Evolutionary conservation across 2,113 vertebrate species (phyloP), one percentile per base, ranked within the genome.

Genomic region (Echinops telfairi): DNA sequence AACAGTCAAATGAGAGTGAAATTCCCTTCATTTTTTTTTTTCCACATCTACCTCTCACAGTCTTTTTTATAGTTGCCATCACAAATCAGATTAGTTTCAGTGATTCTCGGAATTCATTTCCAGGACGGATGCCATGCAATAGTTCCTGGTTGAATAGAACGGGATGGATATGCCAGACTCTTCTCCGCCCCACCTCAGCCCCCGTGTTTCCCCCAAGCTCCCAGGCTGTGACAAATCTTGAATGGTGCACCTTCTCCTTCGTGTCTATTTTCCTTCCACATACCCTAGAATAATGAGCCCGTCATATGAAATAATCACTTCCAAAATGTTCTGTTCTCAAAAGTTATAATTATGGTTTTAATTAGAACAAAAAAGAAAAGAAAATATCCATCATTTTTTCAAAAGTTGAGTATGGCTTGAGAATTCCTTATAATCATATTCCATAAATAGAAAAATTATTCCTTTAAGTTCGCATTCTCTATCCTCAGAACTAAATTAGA

Each of bases 291-390:
- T 62, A 95, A 94, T 77, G 93, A 76, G 40, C 83, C 84, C 10
- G 60, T 83, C 68, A 76, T 93, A 87, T 90, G 68, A 89, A 84
- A 75, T 89, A 92, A 97, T 83, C 88, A 87, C 14, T 93, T 95
- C 89, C 86, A n/a, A 96, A 95, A 94, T 96, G 95, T 95, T 68
- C 40, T 95, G 86, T 91, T 88, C 84, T 96, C 91, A 66, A 90
- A 75, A 75, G 33, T 92, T 7, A 80, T 97, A 87, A 75, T n/a
- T 94, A 60, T 77, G 82, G 11, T 83, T 97, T 97, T 92, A 94
- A 95, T 97, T 96, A 95, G n/a, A 96, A 94, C 40, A 95, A 95
- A 86, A 95, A 11, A 23, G 43, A 85, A 7, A 15, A 47, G 60
- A 57, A 70, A 81, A 62, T 0, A 19, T 27, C 53, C 40, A 25